Base-by-base conservation (phyloP, 2,113 vertebrate genomes). In the Syngnathoides biaculeatus region DNA sequence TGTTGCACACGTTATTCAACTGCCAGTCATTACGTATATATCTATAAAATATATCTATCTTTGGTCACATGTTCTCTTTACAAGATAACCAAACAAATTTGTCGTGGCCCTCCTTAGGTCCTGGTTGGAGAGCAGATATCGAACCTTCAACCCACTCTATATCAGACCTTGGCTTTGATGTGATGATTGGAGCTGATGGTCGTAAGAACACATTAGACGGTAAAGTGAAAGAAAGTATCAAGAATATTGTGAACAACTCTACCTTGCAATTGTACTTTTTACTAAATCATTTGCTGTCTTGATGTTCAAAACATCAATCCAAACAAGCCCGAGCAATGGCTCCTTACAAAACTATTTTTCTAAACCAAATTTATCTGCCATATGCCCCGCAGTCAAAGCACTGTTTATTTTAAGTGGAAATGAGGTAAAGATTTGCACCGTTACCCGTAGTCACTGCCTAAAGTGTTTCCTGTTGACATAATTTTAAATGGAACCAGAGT, bases 111-210 rank as follows among this genome's bases (percentile, higher is more conserved):
- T 56, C 45, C 15, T 39, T 71, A 99, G 97, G 95, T 85, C 89
- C 82, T 1, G 94, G 96, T 38, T 99, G 97, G 97, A 88, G 93
- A 66, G 95, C 94, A 1, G 95, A 95, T 75, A 89, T 95, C 62
- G 90, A 90, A 4, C 96, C 97, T 0, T 24, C 86, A 56, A 89
- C 89, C 82, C 95, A 98, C 71, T 83, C 88, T 0, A 80, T 98
- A 55, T 93, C 94, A 0, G 88, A 93, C 26, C 95, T 94, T 71
- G 94, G 95, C 63, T 96, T 96, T 55, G 93, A 98, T 39, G 95
- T 97, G 40, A 88, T 98, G 80, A 91, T 99, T 40, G 97, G 95
- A 27, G 95, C 97, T 0, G 96, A 98, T 17, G 97, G 97, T 60
- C 94, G 95, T 59, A 94, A 92, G 78, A 97, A 90, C 86, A 98